Evolutionary conservation across 2,797 vertebrate species (phyloP).

Genomic region (Pseudotriccus pelzelni): DNA sequence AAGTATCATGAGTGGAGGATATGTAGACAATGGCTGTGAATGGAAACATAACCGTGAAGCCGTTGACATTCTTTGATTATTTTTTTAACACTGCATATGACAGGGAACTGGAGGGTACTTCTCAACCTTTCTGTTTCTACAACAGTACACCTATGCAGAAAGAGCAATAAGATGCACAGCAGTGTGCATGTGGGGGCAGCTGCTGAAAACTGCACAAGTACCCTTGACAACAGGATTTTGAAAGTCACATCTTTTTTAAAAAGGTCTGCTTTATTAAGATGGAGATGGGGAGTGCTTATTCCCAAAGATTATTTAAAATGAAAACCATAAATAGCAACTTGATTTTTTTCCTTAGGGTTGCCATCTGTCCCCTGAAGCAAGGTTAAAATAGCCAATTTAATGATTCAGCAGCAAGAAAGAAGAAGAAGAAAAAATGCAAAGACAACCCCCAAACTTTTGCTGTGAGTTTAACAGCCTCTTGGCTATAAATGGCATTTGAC

Average conservation of each 20-base stretch:
- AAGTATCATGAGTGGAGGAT: background rate
- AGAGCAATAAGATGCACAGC: background rate
- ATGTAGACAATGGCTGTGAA: background rate
- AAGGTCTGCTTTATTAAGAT: background rate
- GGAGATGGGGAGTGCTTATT: background rate
- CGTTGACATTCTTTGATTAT: background rate
- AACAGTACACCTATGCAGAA: background rate
- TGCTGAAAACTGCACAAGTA: background rate
- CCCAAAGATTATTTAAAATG: background rate
- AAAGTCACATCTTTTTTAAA: background rate
- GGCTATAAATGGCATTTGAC: slow-evolving; percentile 21
- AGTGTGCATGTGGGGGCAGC: background rate
- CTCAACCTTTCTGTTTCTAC: background rate
- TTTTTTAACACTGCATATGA: background rate
- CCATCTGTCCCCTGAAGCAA: slow-evolving; percentile 43
- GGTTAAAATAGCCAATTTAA: slow-evolving; percentile 1
- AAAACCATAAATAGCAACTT: background rate
- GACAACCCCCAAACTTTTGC: background rate
- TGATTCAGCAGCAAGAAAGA: background rate
- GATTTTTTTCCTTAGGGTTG: background rate
- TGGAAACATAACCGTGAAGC: background rate
- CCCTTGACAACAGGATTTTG: background rate
- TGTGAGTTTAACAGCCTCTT: background rate
- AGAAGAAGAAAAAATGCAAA: background rate
- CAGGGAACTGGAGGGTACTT: background rate